Evolutionary conservation across 2,888 invertebrate species (phyloP).

Genomic region (Oxytorus armatus): DNA sequence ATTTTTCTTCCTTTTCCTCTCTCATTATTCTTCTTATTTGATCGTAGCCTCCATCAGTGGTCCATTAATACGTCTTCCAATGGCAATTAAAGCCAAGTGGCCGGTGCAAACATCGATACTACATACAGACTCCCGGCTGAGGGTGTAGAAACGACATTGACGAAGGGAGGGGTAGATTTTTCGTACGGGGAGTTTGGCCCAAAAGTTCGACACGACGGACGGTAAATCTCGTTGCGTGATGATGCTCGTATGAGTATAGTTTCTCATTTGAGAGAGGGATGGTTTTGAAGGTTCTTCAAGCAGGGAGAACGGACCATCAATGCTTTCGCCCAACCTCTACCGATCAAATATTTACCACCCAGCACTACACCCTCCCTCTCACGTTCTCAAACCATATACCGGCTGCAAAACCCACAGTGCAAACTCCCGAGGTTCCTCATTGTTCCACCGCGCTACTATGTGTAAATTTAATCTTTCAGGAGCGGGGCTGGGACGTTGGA

Average conservation of each 20-base stretch:
- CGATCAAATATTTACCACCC: conserved; percentile 83
- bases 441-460: conserved; percentile 83
- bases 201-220: conserved; percentile 62
- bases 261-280: not conserved
- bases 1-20: not conserved
- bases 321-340: conserved; percentile 54
- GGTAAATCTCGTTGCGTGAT: conserved; percentile 46
- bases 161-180: conserved; percentile 22
- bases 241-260: not conserved
- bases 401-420: conserved; percentile 71
- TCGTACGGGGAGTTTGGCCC: conserved; percentile 38
- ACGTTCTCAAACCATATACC: not conserved
- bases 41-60: conserved; percentile 14
- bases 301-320: conserved; percentile 40
- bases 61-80: conserved; percentile 78
- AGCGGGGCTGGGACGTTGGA: not conserved
- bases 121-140: not conserved
- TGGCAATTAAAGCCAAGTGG: conserved; percentile 83
- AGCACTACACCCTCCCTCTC: not conserved
- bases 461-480: conserved; percentile 83
- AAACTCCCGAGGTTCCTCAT: conserved; percentile 76
- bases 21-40: conserved; percentile 13
- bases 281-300: conserved; percentile 34
- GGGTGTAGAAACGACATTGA: conserved; percentile 59
- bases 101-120: conserved; percentile 81